Evolutionary conservation across 2,888 invertebrate genomes (phyloP).

Genomic region (Xylophagus ater): DNA sequence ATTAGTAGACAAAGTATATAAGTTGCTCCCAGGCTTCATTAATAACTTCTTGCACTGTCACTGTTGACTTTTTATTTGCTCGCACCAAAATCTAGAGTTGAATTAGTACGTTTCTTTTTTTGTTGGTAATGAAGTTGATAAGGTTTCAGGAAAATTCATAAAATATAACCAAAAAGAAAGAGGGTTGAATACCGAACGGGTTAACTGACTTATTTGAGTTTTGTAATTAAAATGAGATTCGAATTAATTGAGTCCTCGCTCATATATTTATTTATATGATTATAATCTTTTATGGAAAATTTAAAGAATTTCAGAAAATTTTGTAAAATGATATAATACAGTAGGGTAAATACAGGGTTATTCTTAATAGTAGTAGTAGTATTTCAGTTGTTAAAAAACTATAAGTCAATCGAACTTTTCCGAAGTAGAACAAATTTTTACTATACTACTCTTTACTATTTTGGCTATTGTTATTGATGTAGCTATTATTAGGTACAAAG

Average conservation of each 20-base stretch:
- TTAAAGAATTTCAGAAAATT: not conserved
- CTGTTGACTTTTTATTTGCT: constrained; percentile 12
- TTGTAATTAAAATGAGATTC: constrained; percentile 13
- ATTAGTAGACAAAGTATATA: constrained; percentile 6
- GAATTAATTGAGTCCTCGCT: constrained; percentile 13
- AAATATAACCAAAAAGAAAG: not conserved
- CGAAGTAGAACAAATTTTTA: no score
- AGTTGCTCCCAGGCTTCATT: constrained; percentile 13
- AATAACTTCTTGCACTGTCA: constrained; percentile 14
- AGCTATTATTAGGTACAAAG: no score
- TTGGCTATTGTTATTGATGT: no score
- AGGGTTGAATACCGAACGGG: constrained; percentile 1
- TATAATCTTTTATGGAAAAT: no score
- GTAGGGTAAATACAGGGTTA: no score
- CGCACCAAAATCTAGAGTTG: constrained; percentile 7
- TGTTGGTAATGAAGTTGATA: constrained; percentile 2
- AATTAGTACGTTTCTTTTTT: constrained; percentile 5
- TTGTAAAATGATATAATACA: constrained; percentile 1
- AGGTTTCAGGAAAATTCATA: not conserved
- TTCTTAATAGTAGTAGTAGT: no score
- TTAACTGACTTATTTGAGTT: constrained; percentile 13
- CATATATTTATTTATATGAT: no score
- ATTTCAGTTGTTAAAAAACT: no score
- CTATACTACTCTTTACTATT: no score
- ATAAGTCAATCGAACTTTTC: no score